Evolutionary conservation across 2,888 invertebrate genomes (phyloP).

Genomic region (Sinohyriopsis cumingii): DNA sequence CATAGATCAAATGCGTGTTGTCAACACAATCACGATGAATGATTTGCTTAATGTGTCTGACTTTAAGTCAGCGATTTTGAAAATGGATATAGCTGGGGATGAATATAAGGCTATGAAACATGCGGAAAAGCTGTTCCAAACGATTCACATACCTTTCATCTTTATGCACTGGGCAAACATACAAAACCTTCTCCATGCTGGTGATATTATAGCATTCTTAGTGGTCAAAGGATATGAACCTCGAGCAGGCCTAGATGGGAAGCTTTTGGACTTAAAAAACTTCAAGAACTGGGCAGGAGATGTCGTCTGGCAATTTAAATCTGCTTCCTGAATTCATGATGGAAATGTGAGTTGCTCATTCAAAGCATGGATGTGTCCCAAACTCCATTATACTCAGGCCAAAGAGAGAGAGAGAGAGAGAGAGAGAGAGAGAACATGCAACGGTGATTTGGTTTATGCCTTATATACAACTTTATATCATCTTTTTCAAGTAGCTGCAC

Average conservation of each 20-base stretch:
- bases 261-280: slow-evolving; percentile 5
- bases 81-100: slow-evolving; percentile 32
- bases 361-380: too few species aligned
- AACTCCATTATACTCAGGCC: too few species aligned
- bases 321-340: too few species aligned
- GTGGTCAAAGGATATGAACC: slow-evolving; percentile 11
- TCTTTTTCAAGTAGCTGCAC: neutral
- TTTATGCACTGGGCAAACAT: slow-evolving; percentile 35
- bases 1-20: slow-evolving; percentile 7
- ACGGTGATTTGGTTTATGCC: slow-evolving; percentile 6
- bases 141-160: slow-evolving; percentile 27
- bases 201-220: slow-evolving; percentile 12
- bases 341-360: neutral
- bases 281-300: slow-evolving; percentile 8
- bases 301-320: slow-evolving; percentile 9
- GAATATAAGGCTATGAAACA: slow-evolving; percentile 15
- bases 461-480: neutral
- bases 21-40: slow-evolving; percentile 25
- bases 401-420: too few species aligned
- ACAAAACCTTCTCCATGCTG: neutral
- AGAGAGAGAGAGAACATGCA: slow-evolving; percentile 1
- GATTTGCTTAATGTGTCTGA: slow-evolving; percentile 20
- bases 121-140: slow-evolving; percentile 23
- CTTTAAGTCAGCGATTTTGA: slow-evolving; percentile 29
- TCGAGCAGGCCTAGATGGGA: neutral